Percentiles rank a stretch among this genome's conserved stretches.
Evolutionary conservation across 2,113 vertebrate species (phyloP).

Genomic region (Mastomys natalensis): DNA sequence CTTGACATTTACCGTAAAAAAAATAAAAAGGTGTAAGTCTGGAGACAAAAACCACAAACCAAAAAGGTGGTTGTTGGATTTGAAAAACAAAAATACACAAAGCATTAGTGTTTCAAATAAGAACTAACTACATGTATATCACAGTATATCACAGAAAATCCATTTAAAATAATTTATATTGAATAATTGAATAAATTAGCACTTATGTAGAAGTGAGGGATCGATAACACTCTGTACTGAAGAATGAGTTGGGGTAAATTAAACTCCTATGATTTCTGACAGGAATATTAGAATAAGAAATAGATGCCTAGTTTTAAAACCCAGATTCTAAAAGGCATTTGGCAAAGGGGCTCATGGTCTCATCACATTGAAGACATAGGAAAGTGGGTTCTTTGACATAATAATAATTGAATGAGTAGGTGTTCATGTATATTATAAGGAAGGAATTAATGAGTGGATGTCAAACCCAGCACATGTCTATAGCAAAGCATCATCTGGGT

Average conservation of each 20-base stretch:
- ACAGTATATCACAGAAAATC: not conserved
- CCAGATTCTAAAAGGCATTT: not conserved
- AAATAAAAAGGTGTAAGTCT: not conserved
- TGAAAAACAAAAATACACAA: not conserved
- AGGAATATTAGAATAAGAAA: conserved; percentile 19
- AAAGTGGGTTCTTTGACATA: not conserved
- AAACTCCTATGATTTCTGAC: not conserved
- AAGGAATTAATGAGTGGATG: conserved; percentile 41
- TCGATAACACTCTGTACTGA: not conserved
- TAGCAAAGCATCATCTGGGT: not conserved
- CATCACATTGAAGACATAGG: not conserved
- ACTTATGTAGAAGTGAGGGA: not conserved
- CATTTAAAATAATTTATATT: not conserved
- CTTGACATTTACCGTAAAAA: not conserved
- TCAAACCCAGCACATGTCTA: not conserved
- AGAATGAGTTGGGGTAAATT: not conserved
- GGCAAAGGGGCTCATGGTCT: not conserved
- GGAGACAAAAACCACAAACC: not conserved
- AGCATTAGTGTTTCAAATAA: not conserved
- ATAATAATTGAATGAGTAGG: conserved; percentile 40
- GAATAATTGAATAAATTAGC: not conserved
- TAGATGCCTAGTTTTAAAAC: not conserved
- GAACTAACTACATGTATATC: not conserved
- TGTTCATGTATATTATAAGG: conserved; percentile 46
- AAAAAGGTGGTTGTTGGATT: not conserved